A percentile compares a stretch with the other conserved stretches of the same genome.
These are phyloP conservation scores for Merops nubicus DNA, from an alignment of 2,113 vertebrate species.

Conservation along the genomic window DNA sequence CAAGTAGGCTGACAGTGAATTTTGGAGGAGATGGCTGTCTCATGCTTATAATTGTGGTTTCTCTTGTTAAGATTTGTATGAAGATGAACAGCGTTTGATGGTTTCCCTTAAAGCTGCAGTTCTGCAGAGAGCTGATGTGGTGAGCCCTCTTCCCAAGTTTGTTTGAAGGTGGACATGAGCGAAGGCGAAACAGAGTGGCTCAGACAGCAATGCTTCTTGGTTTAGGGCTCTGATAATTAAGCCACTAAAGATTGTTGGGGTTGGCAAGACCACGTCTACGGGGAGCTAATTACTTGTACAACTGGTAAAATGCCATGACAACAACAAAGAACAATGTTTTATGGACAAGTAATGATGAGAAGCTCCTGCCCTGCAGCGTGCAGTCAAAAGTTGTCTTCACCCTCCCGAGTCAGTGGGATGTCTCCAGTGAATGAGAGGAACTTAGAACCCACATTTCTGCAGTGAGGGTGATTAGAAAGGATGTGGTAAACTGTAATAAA, in stretches of 20 bases:
- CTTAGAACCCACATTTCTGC: neutral
- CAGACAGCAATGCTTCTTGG: neutral
- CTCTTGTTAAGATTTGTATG: neutral
- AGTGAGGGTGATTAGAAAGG: neutral
- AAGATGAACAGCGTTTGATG: neutral
- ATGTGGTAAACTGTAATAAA: neutral
- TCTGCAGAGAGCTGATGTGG: neutral
- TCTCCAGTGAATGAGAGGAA: neutral
- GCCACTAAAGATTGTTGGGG: neutral
- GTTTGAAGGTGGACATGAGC: neutral
- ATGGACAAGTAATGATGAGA: neutral
- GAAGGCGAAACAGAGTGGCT: neutral
- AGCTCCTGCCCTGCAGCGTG: neutral
- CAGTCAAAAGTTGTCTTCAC: neutral
- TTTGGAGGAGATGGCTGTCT: neutral
- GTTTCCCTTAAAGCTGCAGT: neutral
- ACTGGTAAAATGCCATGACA: constrained; percentile 43
- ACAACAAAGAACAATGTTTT: neutral
- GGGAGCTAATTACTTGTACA: constrained; percentile 44
- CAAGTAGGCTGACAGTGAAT: neutral
- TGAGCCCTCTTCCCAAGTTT: neutral
- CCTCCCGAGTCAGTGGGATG: neutral
- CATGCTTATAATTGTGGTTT: neutral
- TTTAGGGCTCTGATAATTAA: constrained; percentile 23
- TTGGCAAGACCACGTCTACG: constrained; percentile 17